These are phyloP conservation scores for Drosophila meridiana DNA, from an alignment of 2,888 invertebrate genomes.

Conservation along the genomic window DNA sequence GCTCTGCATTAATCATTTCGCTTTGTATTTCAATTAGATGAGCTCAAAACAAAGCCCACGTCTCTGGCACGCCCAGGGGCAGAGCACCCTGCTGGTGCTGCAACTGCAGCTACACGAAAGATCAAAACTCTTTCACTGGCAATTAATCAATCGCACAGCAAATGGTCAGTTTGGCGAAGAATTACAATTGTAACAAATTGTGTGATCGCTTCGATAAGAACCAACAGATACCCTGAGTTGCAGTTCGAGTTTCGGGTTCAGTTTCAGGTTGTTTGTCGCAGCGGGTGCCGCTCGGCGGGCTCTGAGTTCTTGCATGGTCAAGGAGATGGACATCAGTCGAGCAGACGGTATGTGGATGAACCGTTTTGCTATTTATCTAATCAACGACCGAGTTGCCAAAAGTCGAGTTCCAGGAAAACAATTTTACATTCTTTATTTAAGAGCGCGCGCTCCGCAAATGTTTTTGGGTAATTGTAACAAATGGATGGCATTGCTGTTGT, in stretches of 20 bases:
- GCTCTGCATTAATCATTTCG: constrained; percentile 58
- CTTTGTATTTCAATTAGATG: constrained; percentile 64
- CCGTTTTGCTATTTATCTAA: constrained; percentile 72
- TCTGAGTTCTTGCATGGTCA: constrained; percentile 25
- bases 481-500: constrained; percentile 43
- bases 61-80: constrained; percentile 27
- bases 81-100: constrained; percentile 40
- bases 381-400: constrained; percentile 66
- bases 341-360: constrained; percentile 48
- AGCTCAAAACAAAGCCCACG: constrained; percentile 48
- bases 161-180: constrained; percentile 53
- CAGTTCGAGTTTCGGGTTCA: background rate
- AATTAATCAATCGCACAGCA: constrained; percentile 64
- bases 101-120: constrained; percentile 10
- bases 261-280: constrained; percentile 40
- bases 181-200: constrained; percentile 64
- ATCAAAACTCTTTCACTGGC: constrained; percentile 64
- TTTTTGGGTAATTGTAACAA: constrained; percentile 74
- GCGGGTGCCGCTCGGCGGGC: constrained; percentile 55
- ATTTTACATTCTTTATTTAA: constrained; percentile 23
- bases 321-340: constrained; percentile 47
- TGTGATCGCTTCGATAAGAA: constrained; percentile 27
- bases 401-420: constrained; percentile 49
- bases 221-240: background rate
- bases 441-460: constrained; percentile 52